Percentiles rank a stretch among this genome's conserved stretches.
phyloP scores from a whole-genome alignment of 2,888 invertebrate genomes.

The Helobdella robusta region DNA sequence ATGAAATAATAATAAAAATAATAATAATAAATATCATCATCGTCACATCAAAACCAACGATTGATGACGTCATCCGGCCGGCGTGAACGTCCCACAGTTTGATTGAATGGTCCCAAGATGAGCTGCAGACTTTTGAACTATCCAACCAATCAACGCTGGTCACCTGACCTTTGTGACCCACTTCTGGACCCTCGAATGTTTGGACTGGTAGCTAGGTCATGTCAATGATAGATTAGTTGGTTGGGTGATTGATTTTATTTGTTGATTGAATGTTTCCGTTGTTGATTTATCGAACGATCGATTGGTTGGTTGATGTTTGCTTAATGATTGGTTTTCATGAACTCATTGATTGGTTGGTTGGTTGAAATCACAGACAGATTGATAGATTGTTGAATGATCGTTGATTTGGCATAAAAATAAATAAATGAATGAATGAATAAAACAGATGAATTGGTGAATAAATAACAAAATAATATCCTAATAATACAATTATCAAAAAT shows the following conservation, averaged over 20 bases:
- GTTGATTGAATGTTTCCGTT: too few relatives aligned
- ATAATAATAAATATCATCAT: not conserved
- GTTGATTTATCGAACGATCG: too few relatives aligned
- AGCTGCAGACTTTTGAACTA: conserved; percentile 55
- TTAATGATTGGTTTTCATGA: too few relatives aligned
- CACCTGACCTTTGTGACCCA: not conserved
- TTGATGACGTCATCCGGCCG: conserved; percentile 49
- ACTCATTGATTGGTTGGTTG: too few relatives aligned
- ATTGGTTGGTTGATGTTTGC: too few relatives aligned
- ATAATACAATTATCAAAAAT: too few relatives aligned
- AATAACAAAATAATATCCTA: too few relatives aligned
- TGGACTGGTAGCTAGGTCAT: conserved; percentile 16
- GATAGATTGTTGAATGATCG: too few relatives aligned
- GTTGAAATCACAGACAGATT: too few relatives aligned
- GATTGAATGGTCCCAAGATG: conserved; percentile 90
- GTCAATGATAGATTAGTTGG: not conserved
- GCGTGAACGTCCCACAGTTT: conserved; percentile 84
- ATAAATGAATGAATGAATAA: too few relatives aligned
- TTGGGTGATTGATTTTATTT: not conserved
- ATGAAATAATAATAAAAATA: not conserved
- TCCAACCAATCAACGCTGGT: conserved; percentile 10
- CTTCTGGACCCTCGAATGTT: conserved; percentile 9
- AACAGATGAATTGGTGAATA: too few relatives aligned
- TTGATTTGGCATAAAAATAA: too few relatives aligned
- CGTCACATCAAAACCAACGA: conserved; percentile 19